Percentiles rank a stretch among this genome's conserved stretches.
phyloP scores from a whole-genome alignment of 2,888 invertebrate species.

The Epicampocera succincta region DNA sequence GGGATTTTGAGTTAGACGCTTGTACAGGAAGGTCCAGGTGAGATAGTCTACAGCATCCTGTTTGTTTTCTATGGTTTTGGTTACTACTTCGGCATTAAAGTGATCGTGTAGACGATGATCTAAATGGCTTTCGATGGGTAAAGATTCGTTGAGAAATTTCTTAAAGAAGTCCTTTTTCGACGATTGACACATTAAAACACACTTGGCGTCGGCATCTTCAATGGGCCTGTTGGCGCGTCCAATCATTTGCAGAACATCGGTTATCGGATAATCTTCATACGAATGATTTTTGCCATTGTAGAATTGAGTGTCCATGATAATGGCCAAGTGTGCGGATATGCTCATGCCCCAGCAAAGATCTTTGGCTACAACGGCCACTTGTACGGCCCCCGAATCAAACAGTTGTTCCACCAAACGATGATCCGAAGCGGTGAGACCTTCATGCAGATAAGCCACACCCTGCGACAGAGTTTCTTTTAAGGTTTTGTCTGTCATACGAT shows the following conservation, averaged over 20 bases:
- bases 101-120: conserved; percentile 99
- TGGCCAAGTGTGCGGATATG: conserved; percentile 95
- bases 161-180: conserved; percentile 99
- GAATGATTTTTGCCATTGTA: conserved; percentile 92
- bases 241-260: conserved; percentile 98
- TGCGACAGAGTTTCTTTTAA: conserved; percentile 95
- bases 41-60: conserved; percentile 99
- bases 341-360: conserved; percentile 96
- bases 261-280: conserved; percentile 99
- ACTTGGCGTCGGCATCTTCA: conserved; percentile 95
- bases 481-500: conserved; percentile 93
- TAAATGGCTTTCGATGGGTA: conserved; percentile 98
- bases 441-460: conserved; percentile 98
- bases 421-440: conserved; percentile 93
- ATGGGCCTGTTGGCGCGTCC: conserved; percentile 97
- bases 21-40: conserved; percentile 99
- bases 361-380: conserved; percentile 94
- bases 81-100: conserved; percentile 99
- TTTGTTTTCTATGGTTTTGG: conserved; percentile 99
- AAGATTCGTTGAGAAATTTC: conserved; percentile 97
- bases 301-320: conserved; percentile 97
- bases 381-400: conserved; percentile 95
- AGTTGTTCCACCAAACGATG: conserved; percentile 95
- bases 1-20: conserved; percentile 98
- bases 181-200: conserved; percentile 97